Evolutionary conservation across 1,140 invertebrate species (phyloP), one percentile per base, ranked within the genome.

Genomic region (Cotesia chilonis): DNA sequence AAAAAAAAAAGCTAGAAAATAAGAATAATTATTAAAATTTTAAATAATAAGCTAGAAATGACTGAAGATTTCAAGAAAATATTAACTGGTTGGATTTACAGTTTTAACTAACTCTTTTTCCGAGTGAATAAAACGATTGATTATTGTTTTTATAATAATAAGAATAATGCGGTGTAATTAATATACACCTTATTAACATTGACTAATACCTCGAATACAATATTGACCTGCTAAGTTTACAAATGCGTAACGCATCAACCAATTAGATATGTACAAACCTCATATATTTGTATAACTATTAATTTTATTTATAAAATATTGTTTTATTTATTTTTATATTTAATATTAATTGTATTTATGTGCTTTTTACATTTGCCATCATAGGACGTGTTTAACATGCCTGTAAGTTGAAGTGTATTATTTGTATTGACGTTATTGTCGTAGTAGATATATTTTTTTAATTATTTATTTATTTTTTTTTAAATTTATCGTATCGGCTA

Each of bases 371-470:
- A 47, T 78, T 83, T 85, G 79, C 83, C 81, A 79, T 82, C 81
- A 77, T 83, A 87, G 85, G 85, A 87, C 84, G 81, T 86, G 78
- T 81, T 84, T 85, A 84, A 87, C 79, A 84, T 87, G 84, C 84
- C 85, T 85, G 85, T 87, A 87, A 87, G 85, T 84, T 78, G 74
- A 76, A 76, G 77, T 77, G 79, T 79, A 79, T 73, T 78, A 72
- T 68, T 76, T 77, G 73, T 78, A 64, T 76, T 79, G 75, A 57
- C 7, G 36, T 54, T 35, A 73, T 63, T 68, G 54, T 55, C 38
- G 41, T 68, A 65, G 52, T 72, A 38, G 37, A 41, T 51, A 65
- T 61, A 35, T 65, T 52, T 20, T 59, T 70, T 64, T 66, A 1
- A 64, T 17, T 55, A 63, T 65, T 65, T 9, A 12, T 57, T 57